These are phyloP conservation scores for Alligator mississippiensis DNA, from an alignment of 2,113 vertebrate species.

Conservation along the genomic window DNA sequence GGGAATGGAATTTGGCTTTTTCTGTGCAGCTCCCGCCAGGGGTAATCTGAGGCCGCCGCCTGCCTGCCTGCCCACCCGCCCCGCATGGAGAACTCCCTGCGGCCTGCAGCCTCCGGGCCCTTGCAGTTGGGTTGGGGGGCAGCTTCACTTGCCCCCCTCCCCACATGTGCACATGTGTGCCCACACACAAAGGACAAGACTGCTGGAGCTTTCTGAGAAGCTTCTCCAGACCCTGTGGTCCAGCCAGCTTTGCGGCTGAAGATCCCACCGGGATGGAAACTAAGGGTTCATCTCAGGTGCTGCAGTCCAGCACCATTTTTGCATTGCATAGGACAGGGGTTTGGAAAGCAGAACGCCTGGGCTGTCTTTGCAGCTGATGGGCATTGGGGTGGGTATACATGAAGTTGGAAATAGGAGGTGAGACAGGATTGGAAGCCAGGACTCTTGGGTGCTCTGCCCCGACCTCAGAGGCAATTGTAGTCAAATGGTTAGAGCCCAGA, in stretches of 20 bases:
- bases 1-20: not conserved
- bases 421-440: not conserved
- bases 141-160: not conserved
- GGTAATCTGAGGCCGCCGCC: slow-evolving; percentile 26
- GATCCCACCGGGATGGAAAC: not conserved
- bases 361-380: not conserved
- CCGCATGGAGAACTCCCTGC: not conserved
- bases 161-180: not conserved
- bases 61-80: too few relatives aligned
- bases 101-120: not conserved
- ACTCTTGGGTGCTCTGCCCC: not conserved
- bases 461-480: not conserved
- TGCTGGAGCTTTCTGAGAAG: not conserved
- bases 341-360: not conserved
- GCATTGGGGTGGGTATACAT: not conserved
- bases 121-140: not conserved
- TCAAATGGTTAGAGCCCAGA: not conserved
- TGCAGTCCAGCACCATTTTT: not conserved
- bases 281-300: not conserved
- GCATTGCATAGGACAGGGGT: not conserved
- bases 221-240: not conserved
- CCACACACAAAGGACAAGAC: not conserved
- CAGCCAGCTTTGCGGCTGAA: not conserved
- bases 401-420: not conserved
- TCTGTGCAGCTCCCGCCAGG: not conserved